Evolutionary conservation across 2,888 invertebrate genomes (phyloP).

Genomic region (Mesopsocus fuscifrons): DNA sequence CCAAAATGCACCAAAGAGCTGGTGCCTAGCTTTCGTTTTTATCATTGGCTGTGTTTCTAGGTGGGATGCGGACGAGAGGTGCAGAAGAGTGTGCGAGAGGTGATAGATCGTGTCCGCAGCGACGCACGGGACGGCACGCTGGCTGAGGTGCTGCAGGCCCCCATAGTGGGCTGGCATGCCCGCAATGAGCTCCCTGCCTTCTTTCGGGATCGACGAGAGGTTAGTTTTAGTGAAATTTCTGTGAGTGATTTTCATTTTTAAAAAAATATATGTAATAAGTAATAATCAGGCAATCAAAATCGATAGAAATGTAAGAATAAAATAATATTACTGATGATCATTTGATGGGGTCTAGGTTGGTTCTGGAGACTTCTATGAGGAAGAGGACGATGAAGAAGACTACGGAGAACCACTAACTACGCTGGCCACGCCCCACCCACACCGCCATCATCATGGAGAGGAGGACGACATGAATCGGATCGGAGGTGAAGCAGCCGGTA

Average conservation of each 20-base stretch:
- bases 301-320: no score
- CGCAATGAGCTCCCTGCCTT: slow-evolving; percentile 26
- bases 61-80: slow-evolving; percentile 58
- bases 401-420: slow-evolving; percentile 22
- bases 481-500: slow-evolving; percentile 16
- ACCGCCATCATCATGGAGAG: slow-evolving; percentile 30
- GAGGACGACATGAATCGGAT: slow-evolving; percentile 13
- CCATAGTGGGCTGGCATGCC: slow-evolving; percentile 50
- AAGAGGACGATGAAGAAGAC: slow-evolving; percentile 22
- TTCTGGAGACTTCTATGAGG: slow-evolving; percentile 15
- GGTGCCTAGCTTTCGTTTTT: no score
- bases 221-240: slow-evolving; percentile 14
- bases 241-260: not conserved
- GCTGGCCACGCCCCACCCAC: slow-evolving; percentile 22
- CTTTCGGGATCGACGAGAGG: slow-evolving; percentile 23
- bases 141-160: slow-evolving; percentile 42
- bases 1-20: no score
- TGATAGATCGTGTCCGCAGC: slow-evolving; percentile 46
- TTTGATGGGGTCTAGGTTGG: slow-evolving; percentile 15
- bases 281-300: no score
- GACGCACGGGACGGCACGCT: slow-evolving; percentile 54
- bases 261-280: slow-evolving; percentile 1
- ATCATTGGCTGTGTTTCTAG: slow-evolving; percentile 24
- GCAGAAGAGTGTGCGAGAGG: slow-evolving; percentile 41
- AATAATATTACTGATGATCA: no score